Percentiles rank a stretch among this genome's conserved stretches.
Evolutionary conservation across 2,888 invertebrate genomes (phyloP).

Genomic region (Calameuta idolon): DNA sequence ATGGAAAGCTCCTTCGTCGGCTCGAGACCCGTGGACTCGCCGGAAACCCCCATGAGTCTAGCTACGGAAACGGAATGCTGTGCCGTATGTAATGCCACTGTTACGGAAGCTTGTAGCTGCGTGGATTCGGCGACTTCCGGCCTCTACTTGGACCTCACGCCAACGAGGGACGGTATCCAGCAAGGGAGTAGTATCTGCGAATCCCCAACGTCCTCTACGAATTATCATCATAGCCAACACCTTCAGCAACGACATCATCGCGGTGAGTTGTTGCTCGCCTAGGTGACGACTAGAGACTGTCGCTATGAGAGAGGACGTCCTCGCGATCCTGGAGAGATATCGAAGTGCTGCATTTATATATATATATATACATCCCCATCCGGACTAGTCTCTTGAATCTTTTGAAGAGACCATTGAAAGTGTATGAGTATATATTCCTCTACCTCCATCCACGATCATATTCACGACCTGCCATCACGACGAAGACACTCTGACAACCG

Average conservation of each 20-base stretch:
- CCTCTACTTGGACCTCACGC: constrained; percentile 46
- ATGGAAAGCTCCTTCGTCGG: constrained; percentile 93
- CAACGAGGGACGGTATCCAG: constrained; percentile 49
- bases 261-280: constrained; percentile 69
- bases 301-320: too few species aligned
- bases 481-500: constrained; percentile 5
- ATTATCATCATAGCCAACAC: constrained; percentile 41
- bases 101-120: constrained; percentile 49
- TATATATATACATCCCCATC: too few species aligned
- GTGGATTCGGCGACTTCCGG: constrained; percentile 55
- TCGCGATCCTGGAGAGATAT: too few species aligned
- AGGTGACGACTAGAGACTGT: constrained; percentile 65
- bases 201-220: constrained; percentile 51
- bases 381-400: too few species aligned
- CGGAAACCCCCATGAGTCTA: constrained; percentile 79
- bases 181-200: constrained; percentile 45
- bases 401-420: too few species aligned
- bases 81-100: constrained; percentile 56
- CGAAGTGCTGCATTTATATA: too few species aligned
- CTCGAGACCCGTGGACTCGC: constrained; percentile 86
- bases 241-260: constrained; percentile 70
- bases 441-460: too few species aligned
- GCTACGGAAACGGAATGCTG: constrained; percentile 60
- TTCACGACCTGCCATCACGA: too few species aligned
- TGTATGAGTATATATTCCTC: too few species aligned